Base-by-base conservation (phyloP, 2,797 vertebrate species). In the Garrulus glandarius region DNA sequence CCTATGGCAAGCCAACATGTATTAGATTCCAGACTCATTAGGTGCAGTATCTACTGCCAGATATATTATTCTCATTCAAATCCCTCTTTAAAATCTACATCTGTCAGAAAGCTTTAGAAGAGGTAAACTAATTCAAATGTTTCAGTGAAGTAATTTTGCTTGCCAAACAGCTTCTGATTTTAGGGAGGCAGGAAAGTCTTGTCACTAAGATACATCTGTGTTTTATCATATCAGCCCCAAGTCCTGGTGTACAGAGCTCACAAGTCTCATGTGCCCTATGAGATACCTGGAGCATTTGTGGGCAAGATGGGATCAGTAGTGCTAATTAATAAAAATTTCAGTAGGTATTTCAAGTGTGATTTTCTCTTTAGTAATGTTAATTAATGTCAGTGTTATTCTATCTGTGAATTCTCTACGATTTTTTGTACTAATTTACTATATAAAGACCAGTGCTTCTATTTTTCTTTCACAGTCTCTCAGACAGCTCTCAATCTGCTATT, bases 71-170 rank as follows among this genome's bases (percentile, higher is more conserved):
- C 24, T 64, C 56, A 47, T 68, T 87, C 49, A 90, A 65, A 92
- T 81, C 36, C 39, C 11, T 47, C 49, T 91, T 76, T 84, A 57
- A 92, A 88, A 55, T 68, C 50, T 29, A 16, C 46, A 65, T 41
- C 84, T 95, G 76, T 90, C 76, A 90, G 72, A 89, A 94, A 59
- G 53, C 64, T 90, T 68, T 49, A 50, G 92, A 69, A 94, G 59
- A 82, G 37, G 23, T 86, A 72, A 90, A 65, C 43, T 90, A 81
- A 95, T 93, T 81, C 93, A 94, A 93, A 84, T 72, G 50, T 91
- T 93, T 39, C 78, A 86, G 15, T 86, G 92, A 90, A 84, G 79
- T 68, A 84, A 68, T 81, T 94, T 80, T 65, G 15, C 36, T 77
- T 63, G 32, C n/a, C 24, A 72, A 86, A 47, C 22, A 64, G 46